Conservation (phyloP, 2,113 vertebrate species). For the Actenoides lindsayi region DNA sequence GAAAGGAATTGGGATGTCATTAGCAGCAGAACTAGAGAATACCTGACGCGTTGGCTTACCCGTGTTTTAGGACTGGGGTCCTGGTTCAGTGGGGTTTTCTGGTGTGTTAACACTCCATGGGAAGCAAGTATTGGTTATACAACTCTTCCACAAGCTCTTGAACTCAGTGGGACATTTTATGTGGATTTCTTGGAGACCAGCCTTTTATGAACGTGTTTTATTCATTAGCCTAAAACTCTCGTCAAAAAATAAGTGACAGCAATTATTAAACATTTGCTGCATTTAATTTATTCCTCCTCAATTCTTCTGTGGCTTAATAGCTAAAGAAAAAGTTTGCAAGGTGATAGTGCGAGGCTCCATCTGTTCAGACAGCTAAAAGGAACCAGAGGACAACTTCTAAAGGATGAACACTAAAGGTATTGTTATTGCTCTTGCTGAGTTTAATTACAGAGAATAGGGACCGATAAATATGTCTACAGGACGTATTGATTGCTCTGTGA, state of each 20-base stretch:
- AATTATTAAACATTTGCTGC: neutral
- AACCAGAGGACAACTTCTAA: neutral
- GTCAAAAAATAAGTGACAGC: neutral
- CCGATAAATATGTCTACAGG: slow-evolving; percentile 26
- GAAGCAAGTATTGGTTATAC: neutral
- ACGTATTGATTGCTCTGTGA: neutral
- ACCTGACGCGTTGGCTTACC: neutral
- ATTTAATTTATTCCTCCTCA: neutral
- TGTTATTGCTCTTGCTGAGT: slow-evolving; percentile 51
- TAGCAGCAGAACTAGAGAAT: too few species aligned
- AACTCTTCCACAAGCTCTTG: neutral
- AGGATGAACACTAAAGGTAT: slow-evolving; percentile 21
- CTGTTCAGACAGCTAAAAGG: slow-evolving; percentile 40
- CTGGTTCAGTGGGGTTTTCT: neutral
- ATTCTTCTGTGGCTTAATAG: neutral
- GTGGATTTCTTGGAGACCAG: neutral
- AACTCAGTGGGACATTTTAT: neutral
- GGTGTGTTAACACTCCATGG: neutral
- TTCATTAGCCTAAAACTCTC: neutral
- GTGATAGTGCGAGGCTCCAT: slow-evolving; percentile 53
- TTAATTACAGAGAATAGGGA: slow-evolving; percentile 56
- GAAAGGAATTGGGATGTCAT: neutral
- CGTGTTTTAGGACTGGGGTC: neutral
- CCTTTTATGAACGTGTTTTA: neutral
- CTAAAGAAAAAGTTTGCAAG: slow-evolving; percentile 38